phyloP scores from a whole-genome alignment of 2,797 vertebrate genomes.

The Leuciscus waleckii region DNA sequence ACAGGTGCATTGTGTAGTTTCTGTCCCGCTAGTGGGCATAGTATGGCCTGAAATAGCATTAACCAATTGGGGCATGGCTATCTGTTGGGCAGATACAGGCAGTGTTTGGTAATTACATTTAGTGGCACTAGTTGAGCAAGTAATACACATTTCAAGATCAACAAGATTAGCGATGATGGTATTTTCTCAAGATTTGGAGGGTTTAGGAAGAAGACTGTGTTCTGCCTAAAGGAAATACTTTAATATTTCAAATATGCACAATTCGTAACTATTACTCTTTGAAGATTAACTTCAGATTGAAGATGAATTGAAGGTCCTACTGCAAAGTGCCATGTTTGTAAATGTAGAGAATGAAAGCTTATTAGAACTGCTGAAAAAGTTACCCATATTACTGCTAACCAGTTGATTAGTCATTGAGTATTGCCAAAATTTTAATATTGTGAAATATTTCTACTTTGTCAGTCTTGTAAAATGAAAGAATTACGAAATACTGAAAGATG shows the following conservation, averaged over 20 bases:
- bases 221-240: background rate
- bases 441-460: background rate
- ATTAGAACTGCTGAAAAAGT: background rate
- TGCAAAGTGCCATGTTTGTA: slow-evolving; percentile 36
- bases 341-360: background rate
- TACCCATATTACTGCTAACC: background rate
- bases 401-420: slow-evolving; percentile 1
- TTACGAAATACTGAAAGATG: background rate
- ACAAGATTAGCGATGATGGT: background rate
- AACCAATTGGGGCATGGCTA: background rate
- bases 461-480: slow-evolving; percentile 1
- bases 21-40: background rate
- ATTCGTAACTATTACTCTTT: background rate
- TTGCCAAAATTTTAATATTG: slow-evolving; percentile 11
- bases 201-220: background rate
- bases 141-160: background rate
- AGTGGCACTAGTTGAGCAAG: background rate
- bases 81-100: background rate
- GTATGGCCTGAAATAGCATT: background rate
- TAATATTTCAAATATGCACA: background rate
- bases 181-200: background rate
- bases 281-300: background rate
- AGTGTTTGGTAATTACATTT: background rate
- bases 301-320: background rate
- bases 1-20: background rate